Base-by-base conservation (phyloP, 2,888 invertebrate species). In the Athalia circularis region DNA sequence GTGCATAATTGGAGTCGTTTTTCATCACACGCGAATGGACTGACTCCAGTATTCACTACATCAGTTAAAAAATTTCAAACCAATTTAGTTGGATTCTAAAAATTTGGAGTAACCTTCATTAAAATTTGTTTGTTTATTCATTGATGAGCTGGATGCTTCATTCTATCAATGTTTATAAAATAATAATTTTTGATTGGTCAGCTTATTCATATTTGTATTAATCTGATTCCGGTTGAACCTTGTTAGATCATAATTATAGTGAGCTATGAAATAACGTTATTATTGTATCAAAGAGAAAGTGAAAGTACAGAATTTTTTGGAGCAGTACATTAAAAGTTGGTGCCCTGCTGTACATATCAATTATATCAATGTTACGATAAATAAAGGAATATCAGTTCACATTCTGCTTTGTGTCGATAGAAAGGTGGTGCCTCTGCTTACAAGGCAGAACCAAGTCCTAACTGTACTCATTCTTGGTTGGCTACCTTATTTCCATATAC, bases 271-370 rank as follows among this genome's bases (percentile, higher is more conserved):
- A 72, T 72, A 57, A 57, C 13, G 45, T 72, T 13, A 75, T 62
- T 75, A 64, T 75, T 62, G 59, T 72, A 72, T 62, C 70, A 54
- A 74, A 64, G 78, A 74, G 78, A 78, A 78, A 78, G 78, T 78
- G 78, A 78, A 78, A 78, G 78, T 54, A 74, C 52, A 62, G 78
- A 54, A 64, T 74, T 64, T 78, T 77, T 72, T 64, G 74, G 70
- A 74, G 64, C 48, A 64, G 52, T 52, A 9, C 13, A 78, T 78
- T 64, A 74, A 57, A 29, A 64, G 47, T 64, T 43, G 64, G 15
- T 67, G 47, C 57, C 11, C 52, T 62, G 11, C 62, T 52, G 6
- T 11, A 62, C 75, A 75, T 64, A 75, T 75, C 59, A 59, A 72
- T 59, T 29, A 48, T 13, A 43, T 75, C 5, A 11, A 75, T 43